Conservation (phyloP, 2,888 invertebrate species). For the Plusia festucae region DNA sequence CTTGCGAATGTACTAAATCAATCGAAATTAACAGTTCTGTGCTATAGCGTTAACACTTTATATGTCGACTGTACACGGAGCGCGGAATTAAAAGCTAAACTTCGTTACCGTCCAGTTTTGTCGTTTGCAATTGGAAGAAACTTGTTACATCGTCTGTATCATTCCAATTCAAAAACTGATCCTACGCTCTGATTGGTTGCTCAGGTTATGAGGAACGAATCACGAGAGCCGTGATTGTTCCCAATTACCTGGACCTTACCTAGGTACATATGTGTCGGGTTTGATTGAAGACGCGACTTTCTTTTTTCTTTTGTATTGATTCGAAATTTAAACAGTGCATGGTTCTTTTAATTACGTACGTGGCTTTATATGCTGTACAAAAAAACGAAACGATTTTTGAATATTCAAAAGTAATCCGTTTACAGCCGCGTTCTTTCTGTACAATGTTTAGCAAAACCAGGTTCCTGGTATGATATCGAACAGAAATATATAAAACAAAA, state of each 20-base stretch:
- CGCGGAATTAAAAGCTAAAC: conserved; percentile 85
- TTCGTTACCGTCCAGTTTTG: conserved; percentile 86
- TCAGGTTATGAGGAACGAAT: conserved; percentile 72
- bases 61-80: conserved; percentile 61
- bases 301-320: conserved; percentile 23
- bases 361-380: too few species aligned
- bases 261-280: conserved; percentile 14
- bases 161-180: conserved; percentile 88
- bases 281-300: conserved; percentile 33
- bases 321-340: conserved; percentile 2
- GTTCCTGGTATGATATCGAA: conserved; percentile 34
- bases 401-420: too few species aligned
- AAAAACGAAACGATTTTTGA: neutral
- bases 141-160: conserved; percentile 85
- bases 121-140: conserved; percentile 86
- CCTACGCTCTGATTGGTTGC: conserved; percentile 84
- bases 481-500: conserved; percentile 19
- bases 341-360: neutral
- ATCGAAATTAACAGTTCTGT: conserved; percentile 22
- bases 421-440: too few species aligned
- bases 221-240: conserved; percentile 72
- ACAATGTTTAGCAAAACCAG: too few species aligned
- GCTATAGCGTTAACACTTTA: conserved; percentile 42
- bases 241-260: conserved; percentile 54
- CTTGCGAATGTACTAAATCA: neutral